A percentile compares a stretch with the other conserved stretches of the same genome.
These are phyloP conservation scores for Tragulus kanchil DNA, from an alignment of 2,113 vertebrate species.

Conservation along the genomic window DNA sequence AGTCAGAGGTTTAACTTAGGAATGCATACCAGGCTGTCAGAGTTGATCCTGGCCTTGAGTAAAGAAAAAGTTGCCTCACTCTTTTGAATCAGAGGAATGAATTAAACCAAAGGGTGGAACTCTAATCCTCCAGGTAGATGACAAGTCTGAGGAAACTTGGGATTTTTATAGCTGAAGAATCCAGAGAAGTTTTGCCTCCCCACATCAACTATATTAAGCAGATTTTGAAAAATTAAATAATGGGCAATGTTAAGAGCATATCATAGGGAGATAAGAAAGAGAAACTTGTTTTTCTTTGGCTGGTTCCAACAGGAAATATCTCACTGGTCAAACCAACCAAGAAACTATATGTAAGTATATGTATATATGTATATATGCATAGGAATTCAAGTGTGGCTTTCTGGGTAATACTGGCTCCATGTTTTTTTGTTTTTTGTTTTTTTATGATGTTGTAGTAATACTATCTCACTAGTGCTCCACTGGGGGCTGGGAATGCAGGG, in stretches of 20 bases:
- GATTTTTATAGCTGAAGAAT: background rate
- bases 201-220: background rate
- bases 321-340: background rate
- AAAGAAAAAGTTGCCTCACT: background rate
- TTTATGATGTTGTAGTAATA: background rate
- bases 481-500: accelerated
- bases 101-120: background rate
- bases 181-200: background rate
- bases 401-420: background rate
- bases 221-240: background rate
- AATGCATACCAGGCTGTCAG: background rate
- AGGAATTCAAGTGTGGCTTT: background rate
- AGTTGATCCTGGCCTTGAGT: background rate
- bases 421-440: background rate
- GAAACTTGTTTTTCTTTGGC: background rate
- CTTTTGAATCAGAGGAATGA: slow-evolving; percentile 14
- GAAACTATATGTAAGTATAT: no score
- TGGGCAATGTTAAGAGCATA: background rate
- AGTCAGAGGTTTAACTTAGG: background rate
- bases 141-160: background rate
- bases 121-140: background rate
- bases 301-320: background rate
- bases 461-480: background rate
- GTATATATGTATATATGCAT: no score
- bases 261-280: background rate